Percentiles rank a stretch among this genome's conserved stretches.
Evolutionary conservation across 2,888 invertebrate species (phyloP).

Genomic region (Erynnis tages): DNA sequence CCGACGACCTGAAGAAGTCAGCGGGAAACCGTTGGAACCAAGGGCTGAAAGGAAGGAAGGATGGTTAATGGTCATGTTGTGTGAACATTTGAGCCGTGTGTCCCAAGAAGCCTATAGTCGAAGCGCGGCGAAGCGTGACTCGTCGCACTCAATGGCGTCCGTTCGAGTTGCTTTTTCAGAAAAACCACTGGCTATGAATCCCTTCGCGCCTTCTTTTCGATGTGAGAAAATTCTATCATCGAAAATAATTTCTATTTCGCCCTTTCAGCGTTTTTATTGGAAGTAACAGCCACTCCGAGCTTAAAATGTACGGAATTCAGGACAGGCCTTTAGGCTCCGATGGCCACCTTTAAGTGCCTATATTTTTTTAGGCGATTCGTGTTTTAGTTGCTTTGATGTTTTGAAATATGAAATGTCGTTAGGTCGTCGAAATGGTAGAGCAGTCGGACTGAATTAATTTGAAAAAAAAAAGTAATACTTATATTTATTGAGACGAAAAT

Average conservation of each 20-base stretch:
- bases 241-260: slow-evolving; percentile 60
- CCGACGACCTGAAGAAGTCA: too few relatives aligned
- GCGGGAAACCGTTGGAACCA: too few relatives aligned
- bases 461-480: too few relatives aligned
- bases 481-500: too few relatives aligned
- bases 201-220: slow-evolving; percentile 51
- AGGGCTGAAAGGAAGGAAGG: neutral
- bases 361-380: neutral
- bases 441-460: too few relatives aligned
- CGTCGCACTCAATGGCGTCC: slow-evolving; percentile 47
- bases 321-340: slow-evolving; percentile 6
- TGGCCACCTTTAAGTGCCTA: slow-evolving; percentile 3
- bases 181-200: slow-evolving; percentile 63
- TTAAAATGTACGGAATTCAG: slow-evolving; percentile 36
- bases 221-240: slow-evolving; percentile 66
- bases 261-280: slow-evolving; percentile 51
- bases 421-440: too few relatives aligned
- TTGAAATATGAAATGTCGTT: too few relatives aligned
- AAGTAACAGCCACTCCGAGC: slow-evolving; percentile 37
- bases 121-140: slow-evolving; percentile 49
- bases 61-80: neutral
- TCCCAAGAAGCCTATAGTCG: slow-evolving; percentile 42
- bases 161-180: slow-evolving; percentile 61
- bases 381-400: neutral
- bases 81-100: slow-evolving; percentile 37